phyloP scores from a whole-genome alignment of 2,797 vertebrate species.

The Acipenser ruthenus region DNA sequence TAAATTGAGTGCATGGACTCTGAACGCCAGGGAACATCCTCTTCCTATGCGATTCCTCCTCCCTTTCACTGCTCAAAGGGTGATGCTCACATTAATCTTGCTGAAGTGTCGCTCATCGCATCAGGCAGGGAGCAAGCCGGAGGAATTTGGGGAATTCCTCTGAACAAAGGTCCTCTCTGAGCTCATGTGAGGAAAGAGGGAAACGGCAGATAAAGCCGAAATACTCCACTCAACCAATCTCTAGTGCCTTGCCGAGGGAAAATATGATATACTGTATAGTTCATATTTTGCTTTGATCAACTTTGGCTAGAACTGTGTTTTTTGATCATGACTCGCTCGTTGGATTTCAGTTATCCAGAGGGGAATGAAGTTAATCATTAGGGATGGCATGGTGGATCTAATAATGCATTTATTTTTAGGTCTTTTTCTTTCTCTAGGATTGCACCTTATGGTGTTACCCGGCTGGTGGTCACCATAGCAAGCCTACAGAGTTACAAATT shows the following conservation, averaged over 20 bases:
- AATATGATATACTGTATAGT: not conserved
- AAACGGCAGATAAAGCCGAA: not conserved
- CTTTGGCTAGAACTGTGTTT: constrained; percentile 16
- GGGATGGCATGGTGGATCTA: constrained; percentile 33
- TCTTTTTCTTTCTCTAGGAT: constrained; percentile 9
- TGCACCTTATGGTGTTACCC: too few species aligned
- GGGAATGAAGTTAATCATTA: constrained; percentile 46
- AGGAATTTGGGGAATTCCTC: not conserved
- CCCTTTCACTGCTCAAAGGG: too few species aligned
- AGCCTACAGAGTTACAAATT: too few species aligned
- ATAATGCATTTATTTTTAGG: constrained; percentile 36
- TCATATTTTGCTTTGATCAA: too few species aligned
- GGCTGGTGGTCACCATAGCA: too few species aligned
- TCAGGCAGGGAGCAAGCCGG: not conserved
- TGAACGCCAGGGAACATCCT: not conserved
- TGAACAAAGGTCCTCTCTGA: not conserved
- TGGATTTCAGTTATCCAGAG: constrained; percentile 43
- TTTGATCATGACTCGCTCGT: constrained; percentile 46
- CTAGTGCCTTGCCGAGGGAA: not conserved
- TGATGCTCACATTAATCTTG: too few species aligned
- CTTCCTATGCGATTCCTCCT: not conserved
- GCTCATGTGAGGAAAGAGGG: not conserved
- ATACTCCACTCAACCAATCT: not conserved
- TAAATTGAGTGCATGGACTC: not conserved
- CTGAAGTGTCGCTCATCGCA: not conserved